Evolutionary conservation across 2,888 invertebrate genomes (phyloP).

Genomic region (Caenorhabditis sp.): DNA sequence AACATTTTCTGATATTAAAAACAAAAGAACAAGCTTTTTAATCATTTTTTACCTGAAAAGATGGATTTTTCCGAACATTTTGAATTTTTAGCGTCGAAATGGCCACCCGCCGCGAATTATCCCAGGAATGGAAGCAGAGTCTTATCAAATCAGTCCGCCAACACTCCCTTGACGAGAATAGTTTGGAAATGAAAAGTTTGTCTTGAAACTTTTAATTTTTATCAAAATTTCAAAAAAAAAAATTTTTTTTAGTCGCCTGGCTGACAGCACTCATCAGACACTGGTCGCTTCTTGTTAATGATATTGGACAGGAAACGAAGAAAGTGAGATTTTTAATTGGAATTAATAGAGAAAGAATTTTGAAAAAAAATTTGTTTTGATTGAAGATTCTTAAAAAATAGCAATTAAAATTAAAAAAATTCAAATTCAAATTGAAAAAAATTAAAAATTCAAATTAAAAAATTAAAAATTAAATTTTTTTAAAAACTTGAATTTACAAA

Average conservation of each 20-base stretch:
- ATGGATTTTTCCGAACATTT: no score
- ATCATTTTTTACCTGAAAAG: no score
- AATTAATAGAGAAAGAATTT: no score
- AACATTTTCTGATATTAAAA: no score
- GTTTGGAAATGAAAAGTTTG: slow-evolving; percentile 77
- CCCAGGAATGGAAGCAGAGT: slow-evolving; percentile 78
- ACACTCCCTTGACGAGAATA: slow-evolving; percentile 75
- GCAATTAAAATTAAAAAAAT: no score
- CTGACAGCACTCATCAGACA: slow-evolving; percentile 81
- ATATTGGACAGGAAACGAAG: slow-evolving; percentile 71
- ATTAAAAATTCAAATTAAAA: background rate
- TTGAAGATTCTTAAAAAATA: no score
- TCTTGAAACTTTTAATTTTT: background rate
- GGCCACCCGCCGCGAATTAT: slow-evolving; percentile 76
- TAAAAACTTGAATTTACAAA: no score
- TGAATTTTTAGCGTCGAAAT: slow-evolving; percentile 77
- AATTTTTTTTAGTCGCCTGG: slow-evolving; percentile 77
- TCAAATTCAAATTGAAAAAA: no score
- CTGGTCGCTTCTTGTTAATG: slow-evolving; percentile 80
- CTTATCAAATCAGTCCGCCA: slow-evolving; percentile 75
- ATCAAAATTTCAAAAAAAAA: background rate
- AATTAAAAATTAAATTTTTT: background rate
- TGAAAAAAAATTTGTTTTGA: no score
- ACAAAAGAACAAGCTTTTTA: no score
- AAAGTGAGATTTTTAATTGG: slow-evolving; percentile 55